phyloP scores from a whole-genome alignment of 2,113 vertebrate species.

The Sylvia atricapilla region DNA sequence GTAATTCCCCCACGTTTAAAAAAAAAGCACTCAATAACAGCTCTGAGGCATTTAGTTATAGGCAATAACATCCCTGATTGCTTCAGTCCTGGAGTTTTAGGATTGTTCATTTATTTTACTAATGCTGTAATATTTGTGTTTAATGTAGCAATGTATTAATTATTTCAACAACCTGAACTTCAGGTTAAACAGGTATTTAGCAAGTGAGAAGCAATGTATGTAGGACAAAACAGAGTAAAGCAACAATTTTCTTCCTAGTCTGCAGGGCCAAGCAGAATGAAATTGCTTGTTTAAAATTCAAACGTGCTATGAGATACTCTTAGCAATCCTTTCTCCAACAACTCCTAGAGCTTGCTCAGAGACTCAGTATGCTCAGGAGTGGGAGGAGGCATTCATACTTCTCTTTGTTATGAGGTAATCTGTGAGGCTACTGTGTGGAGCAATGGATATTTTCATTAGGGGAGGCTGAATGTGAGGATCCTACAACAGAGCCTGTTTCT shows the following conservation, averaged over 20 bases:
- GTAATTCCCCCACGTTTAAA: background rate
- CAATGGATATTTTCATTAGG: accelerated
- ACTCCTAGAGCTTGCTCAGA: background rate
- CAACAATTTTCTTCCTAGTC: background rate
- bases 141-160: background rate
- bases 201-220: background rate
- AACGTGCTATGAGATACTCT: background rate
- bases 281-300: background rate
- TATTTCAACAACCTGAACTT: background rate
- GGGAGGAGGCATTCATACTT: background rate
- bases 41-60: background rate
- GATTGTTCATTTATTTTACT: background rate
- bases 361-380: background rate
- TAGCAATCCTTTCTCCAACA: background rate
- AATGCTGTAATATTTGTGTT: background rate
- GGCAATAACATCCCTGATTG: background rate
- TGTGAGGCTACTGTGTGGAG: background rate
- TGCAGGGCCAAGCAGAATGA: background rate
- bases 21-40: background rate
- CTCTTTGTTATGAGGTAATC: background rate
- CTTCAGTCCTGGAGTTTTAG: background rate
- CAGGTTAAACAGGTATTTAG: background rate
- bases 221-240: background rate
- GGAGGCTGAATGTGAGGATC: background rate
- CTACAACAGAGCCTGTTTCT: background rate